A percentile compares a stretch with the other conserved stretches of the same genome.
Conservation (phyloP, 2,113 vertebrate species). For the Ciconia stormi region DNA sequence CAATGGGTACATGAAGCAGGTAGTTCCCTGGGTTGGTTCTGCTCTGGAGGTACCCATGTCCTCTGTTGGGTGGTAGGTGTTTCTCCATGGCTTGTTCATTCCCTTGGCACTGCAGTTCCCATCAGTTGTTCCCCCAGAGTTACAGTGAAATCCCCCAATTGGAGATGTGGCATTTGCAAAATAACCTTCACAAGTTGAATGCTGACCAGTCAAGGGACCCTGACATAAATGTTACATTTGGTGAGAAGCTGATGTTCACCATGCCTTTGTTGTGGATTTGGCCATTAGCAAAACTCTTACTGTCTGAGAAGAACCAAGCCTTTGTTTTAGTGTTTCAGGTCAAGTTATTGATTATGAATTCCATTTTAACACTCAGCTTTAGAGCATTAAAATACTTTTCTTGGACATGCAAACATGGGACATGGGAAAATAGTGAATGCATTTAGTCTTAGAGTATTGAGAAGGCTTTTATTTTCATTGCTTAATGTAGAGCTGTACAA, state of each 20-base stretch:
- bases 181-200: neutral
- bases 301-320: neutral
- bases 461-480: neutral
- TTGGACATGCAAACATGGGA: neutral
- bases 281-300: neutral
- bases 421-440: neutral
- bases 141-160: neutral
- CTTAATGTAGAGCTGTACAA: neutral
- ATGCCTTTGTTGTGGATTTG: neutral
- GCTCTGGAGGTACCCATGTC: neutral
- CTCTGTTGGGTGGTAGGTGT: neutral
- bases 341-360: neutral
- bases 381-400: neutral
- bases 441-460: neutral
- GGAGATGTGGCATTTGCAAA: neutral
- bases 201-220: neutral
- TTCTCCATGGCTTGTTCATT: neutral
- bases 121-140: neutral
- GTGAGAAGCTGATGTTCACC: neutral
- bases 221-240: neutral
- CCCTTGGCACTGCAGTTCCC: neutral
- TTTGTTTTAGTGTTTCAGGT: neutral
- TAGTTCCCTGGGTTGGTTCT: neutral
- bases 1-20: neutral
- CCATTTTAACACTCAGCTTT: neutral